Percentiles rank a stretch among this genome's conserved stretches.
Conservation (phyloP, 2,888 invertebrate species). For the Falcaria lacertinaria region DNA sequence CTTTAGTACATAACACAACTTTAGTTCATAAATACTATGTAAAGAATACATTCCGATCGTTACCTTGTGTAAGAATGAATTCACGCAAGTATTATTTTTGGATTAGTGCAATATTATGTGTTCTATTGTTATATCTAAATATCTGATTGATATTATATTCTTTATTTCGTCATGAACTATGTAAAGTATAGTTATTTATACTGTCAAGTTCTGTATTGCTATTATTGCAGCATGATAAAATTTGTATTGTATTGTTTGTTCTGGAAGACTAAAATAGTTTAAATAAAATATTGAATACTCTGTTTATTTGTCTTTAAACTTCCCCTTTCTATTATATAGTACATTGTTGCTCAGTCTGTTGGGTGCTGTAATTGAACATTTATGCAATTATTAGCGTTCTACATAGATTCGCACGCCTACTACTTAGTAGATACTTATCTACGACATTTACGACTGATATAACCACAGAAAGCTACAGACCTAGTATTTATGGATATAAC, state of each 20-base stretch:
- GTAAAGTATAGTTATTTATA: neutral
- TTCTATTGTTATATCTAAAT: slow-evolving; percentile 11
- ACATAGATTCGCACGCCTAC: too few relatives aligned
- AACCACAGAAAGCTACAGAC: too few relatives aligned
- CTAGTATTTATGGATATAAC: too few relatives aligned
- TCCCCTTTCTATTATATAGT: slow-evolving; percentile 10
- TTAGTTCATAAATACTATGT: neutral
- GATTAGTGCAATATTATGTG: slow-evolving; percentile 17
- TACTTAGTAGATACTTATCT: too few relatives aligned
- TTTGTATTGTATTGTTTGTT: slow-evolving; percentile 30
- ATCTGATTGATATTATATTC: slow-evolving; percentile 12
- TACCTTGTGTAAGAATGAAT: neutral
- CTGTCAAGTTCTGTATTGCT: slow-evolving; percentile 1
- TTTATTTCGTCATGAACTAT: neutral
- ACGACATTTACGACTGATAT: too few relatives aligned
- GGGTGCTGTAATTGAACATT: neutral
- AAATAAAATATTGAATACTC: slow-evolving; percentile 54
- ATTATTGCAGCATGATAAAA: slow-evolving; percentile 4
- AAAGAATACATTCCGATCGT: slow-evolving; percentile 1
- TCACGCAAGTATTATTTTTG: neutral
- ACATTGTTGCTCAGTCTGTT: too few relatives aligned
- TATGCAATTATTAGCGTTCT: neutral
- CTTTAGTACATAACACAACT: neutral
- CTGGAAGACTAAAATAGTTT: slow-evolving; percentile 55
- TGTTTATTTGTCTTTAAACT: slow-evolving; percentile 34